Evolutionary conservation across 2,888 invertebrate genomes (phyloP), one percentile per base, ranked within the genome.

Genomic region (Amphipoea lucens): DNA sequence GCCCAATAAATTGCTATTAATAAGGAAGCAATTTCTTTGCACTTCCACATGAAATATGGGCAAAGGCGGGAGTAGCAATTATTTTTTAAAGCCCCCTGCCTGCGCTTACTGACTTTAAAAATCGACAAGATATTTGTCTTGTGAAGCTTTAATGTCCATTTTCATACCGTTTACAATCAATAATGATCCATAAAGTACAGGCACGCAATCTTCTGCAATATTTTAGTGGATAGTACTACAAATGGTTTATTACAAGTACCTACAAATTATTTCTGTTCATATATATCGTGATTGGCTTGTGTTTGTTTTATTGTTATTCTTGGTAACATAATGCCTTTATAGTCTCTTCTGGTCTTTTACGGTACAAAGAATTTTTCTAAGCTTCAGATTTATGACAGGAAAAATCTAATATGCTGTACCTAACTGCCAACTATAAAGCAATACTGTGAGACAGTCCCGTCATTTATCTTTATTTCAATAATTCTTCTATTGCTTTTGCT

Each of bases 161-260:
- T 92, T 89, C 91, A 91, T 93, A 91, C 88, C 90, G 89, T 91
- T 93, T 94, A 94, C 92, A 93, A 94, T 94, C 92, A 92, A 92
- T 93, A 92, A 93, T 90, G 90, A 88, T 82, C 85, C 87, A 87
- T 90, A 91, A 92, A 92, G 88, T 87, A 83, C 82, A 80, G 68
- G 76, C 82, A 84, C 83, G 90, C 88, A 88, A 89, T 82, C 78
- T 82, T 85, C 76, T 78, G 79, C 78, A 76, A 83, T 85, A 87
- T 87, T 90, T 90, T 87, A 89, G 88, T 88, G 79, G 84, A 79
- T 81, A 68, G 72, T 83, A 68, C 69, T 82, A 77, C 82, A 86
- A 86, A 88, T 86, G 66, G 62, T 85, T 82, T 85, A 79, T 79
- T 66, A 60, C 75, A 29, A 67, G 66, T 71, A 72, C 78, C 80